Evolutionary conservation across 2,888 invertebrate species (phyloP).

Genomic region (Auanema sp.): DNA sequence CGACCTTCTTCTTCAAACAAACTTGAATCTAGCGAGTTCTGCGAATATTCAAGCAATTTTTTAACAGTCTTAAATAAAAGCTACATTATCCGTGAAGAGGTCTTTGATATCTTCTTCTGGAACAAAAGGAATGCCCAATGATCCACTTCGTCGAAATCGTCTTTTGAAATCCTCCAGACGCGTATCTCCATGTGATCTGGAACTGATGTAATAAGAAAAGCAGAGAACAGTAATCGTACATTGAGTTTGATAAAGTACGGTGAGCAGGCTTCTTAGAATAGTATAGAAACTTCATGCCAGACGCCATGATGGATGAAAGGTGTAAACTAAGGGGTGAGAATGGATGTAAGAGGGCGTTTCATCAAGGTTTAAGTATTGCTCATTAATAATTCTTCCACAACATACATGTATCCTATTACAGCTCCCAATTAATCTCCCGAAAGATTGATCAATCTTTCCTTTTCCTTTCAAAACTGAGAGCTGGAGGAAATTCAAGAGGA

Average conservation of each 20-base stretch:
- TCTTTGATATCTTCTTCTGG: conserved; percentile 59
- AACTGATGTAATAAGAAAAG: background rate
- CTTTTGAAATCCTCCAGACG: conserved; percentile 62
- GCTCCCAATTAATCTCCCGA: no score
- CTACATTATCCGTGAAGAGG: conserved; percentile 9
- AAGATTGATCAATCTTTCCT: no score
- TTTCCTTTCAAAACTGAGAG: no score
- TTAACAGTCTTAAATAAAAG: background rate
- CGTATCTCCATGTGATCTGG: conserved; percentile 8
- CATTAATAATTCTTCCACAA: no score
- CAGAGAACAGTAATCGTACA: conserved; percentile 22
- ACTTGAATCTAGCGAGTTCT: background rate
- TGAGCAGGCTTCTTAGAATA: conserved; percentile 51
- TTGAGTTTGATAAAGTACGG: conserved; percentile 34
- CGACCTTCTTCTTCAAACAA: conserved; percentile 45
- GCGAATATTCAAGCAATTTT: background rate
- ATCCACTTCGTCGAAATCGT: conserved; percentile 62
- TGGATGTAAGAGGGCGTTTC: no score
- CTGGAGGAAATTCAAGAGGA: no score
- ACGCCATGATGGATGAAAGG: conserved; percentile 42
- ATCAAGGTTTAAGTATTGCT: no score
- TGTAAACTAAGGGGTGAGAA: no score
- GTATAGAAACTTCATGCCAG: conserved; percentile 60
- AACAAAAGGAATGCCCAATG: conserved; percentile 63
- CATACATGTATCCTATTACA: no score